These are phyloP conservation scores for Cebidichthys violaceus DNA, from an alignment of 2,113 vertebrate genomes.

Conservation along the genomic window DNA sequence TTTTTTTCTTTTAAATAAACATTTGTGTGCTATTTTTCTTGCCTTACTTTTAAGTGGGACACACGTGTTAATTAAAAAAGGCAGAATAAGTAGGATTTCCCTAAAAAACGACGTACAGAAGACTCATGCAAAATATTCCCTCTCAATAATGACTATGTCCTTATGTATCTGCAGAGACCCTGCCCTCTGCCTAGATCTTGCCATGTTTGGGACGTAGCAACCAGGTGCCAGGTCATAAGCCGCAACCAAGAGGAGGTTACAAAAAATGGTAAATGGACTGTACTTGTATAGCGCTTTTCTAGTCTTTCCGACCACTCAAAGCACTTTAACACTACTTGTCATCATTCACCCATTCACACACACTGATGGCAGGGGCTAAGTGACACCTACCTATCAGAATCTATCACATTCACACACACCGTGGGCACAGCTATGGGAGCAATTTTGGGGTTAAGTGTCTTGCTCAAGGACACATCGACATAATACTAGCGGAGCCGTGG, in stretches of 20 bases:
- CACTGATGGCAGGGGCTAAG: too few relatives aligned
- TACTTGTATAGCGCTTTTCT: too few relatives aligned
- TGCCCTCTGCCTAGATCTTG: not conserved
- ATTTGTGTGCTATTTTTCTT: not conserved
- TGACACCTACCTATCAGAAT: too few relatives aligned
- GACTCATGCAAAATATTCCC: not conserved
- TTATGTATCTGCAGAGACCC: not conserved
- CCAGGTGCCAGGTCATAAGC: not conserved
- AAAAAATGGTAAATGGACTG: not conserved
- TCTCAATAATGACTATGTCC: not conserved
- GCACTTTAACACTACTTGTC: too few relatives aligned
- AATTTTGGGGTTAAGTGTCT: too few relatives aligned
- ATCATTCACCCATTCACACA: too few relatives aligned
- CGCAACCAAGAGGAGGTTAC: not conserved
- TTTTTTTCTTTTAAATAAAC: not conserved
- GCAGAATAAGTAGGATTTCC: not conserved
- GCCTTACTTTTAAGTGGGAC: not conserved
- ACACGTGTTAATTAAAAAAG: not conserved
- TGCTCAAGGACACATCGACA: too few relatives aligned
- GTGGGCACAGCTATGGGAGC: too few relatives aligned
- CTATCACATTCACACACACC: too few relatives aligned
- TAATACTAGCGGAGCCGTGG: too few relatives aligned
- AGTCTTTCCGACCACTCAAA: too few relatives aligned
- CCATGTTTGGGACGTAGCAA: not conserved
- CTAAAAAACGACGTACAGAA: not conserved